A percentile compares a stretch with the other conserved stretches of the same genome.
Conservation (phyloP, 2,113 vertebrate genomes). For the Pangasianodon gigas region DNA sequence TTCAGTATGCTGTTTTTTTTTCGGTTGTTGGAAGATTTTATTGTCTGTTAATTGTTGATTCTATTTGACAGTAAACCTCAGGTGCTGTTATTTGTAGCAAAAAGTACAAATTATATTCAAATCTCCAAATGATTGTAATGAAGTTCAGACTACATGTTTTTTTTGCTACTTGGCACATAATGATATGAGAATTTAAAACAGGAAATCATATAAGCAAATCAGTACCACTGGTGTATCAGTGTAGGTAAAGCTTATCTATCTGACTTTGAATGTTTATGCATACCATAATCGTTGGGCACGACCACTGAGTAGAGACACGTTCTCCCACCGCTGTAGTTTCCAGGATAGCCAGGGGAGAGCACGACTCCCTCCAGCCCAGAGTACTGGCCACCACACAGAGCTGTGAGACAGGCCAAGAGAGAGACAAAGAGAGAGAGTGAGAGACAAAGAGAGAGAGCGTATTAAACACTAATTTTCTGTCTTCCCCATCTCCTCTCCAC, state of each 20-base stretch:
- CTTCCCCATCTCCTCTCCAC: slow-evolving; percentile 48
- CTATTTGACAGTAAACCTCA: background rate
- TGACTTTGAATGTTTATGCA: background rate
- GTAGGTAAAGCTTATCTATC: background rate
- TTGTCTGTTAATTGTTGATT: background rate
- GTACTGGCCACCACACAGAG: slow-evolving; percentile 94
- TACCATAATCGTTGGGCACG: slow-evolving; percentile 95
- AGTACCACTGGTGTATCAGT: background rate
- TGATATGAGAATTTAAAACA: background rate
- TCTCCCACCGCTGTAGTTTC: slow-evolving; percentile 90
- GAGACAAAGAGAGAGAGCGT: slow-evolving; percentile 29
- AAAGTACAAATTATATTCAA: background rate
- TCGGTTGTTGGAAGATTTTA: background rate
- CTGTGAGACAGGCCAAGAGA: slow-evolving; percentile 68
- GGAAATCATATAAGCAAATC: background rate
- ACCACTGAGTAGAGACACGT: slow-evolving; percentile 89
- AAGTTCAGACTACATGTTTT: background rate
- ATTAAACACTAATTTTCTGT: slow-evolving; percentile 48
- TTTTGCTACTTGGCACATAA: background rate
- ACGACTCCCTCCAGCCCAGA: slow-evolving; percentile 89
- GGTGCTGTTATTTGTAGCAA: background rate
- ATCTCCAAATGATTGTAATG: background rate
- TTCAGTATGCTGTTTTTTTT: background rate
- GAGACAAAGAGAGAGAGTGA: slow-evolving; percentile 39
- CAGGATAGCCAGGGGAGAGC: slow-evolving; percentile 92